phyloP scores from a whole-genome alignment of 1,140 invertebrate genomes.

The Caenorhabditis inopinata region DNA sequence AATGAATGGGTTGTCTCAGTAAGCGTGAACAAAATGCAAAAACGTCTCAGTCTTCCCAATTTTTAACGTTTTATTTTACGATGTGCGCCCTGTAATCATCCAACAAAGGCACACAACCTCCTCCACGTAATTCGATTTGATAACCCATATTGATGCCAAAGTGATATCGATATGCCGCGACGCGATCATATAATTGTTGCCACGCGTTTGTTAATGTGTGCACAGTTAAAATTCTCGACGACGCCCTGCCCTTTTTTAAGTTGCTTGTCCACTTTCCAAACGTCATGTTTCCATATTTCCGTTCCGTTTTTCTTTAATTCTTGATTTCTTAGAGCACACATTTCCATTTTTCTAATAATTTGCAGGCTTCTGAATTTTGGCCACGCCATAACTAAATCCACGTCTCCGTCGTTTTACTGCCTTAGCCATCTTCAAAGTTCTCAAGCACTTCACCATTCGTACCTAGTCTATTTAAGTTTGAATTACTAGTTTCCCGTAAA shows the following conservation, averaged over 20 bases:
- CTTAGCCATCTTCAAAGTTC: too few relatives aligned
- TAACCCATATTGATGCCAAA: not conserved
- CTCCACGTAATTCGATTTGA: constrained; percentile 23
- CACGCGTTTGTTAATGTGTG: not conserved
- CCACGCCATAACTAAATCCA: too few relatives aligned
- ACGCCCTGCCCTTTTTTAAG: constrained; percentile 24
- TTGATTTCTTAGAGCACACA: too few relatives aligned
- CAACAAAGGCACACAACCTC: not conserved
- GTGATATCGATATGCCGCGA: not conserved
- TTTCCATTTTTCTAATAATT: too few relatives aligned
- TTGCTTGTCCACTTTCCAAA: not conserved
- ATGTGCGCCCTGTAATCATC: not conserved
- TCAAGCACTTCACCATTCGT: too few relatives aligned
- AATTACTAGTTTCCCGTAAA: too few relatives aligned
- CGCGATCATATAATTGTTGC: constrained; percentile 31
- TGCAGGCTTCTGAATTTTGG: too few relatives aligned
- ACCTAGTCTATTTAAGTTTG: too few relatives aligned
- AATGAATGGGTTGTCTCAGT: too few relatives aligned
- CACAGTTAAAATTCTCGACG: not conserved
- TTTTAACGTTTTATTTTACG: not conserved
- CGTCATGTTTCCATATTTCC: not conserved
- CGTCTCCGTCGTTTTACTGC: too few relatives aligned
- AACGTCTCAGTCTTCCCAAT: not conserved
- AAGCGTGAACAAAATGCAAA: too few relatives aligned
- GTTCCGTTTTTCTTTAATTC: too few relatives aligned